Conservation (phyloP, 2,113 vertebrate genomes). For the Haemorhous mexicanus region DNA sequence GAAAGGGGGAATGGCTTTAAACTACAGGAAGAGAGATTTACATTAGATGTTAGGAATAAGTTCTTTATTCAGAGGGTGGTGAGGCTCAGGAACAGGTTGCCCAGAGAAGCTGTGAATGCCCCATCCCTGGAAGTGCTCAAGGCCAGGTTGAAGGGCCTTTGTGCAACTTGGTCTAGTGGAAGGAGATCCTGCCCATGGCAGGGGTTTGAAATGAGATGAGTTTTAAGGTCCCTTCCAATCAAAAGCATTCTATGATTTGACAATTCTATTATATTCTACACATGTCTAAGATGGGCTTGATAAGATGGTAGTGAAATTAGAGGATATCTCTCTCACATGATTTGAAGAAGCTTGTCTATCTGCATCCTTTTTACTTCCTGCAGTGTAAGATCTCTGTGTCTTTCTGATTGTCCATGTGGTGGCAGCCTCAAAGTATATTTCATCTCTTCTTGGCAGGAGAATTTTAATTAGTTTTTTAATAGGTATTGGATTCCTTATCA, state of each 20-base stretch:
- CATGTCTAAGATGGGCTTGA: neutral
- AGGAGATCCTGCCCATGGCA: no score
- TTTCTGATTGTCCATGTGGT: neutral
- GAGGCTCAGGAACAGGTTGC: no score
- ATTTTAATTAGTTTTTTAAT: neutral
- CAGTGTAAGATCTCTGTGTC: neutral
- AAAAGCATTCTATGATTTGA: neutral
- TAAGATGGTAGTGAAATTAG: neutral
- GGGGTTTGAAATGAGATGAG: neutral
- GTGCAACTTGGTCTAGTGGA: neutral
- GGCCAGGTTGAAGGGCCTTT: no score
- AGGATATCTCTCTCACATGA: neutral
- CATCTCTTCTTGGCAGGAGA: neutral
- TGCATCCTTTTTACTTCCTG: neutral
- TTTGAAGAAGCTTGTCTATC: neutral
- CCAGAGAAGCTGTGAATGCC: neutral
- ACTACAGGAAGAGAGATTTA: neutral
- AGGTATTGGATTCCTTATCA: neutral
- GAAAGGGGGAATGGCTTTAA: neutral
- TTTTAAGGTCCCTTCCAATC: neutral
- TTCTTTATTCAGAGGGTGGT: neutral
- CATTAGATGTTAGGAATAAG: neutral
- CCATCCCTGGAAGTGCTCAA: neutral
- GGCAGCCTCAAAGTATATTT: slow-evolving; percentile 22
- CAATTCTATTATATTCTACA: neutral